These are phyloP conservation scores for Lithobates sylvaticus DNA, from an alignment of 2,797 vertebrate genomes.

Conservation along the genomic window DNA sequence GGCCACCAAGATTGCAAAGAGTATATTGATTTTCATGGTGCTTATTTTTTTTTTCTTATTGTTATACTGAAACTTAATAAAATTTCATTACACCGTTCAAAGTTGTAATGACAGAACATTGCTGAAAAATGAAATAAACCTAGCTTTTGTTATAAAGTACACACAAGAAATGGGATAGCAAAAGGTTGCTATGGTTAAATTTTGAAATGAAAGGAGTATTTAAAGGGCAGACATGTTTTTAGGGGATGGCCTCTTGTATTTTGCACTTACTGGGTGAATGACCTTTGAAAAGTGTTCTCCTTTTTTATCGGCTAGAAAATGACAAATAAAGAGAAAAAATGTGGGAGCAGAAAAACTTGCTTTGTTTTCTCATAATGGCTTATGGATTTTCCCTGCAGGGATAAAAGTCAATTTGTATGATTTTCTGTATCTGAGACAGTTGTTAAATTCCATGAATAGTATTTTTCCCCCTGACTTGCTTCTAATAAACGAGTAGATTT, in stretches of 20 bases:
- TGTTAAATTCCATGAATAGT: constrained; percentile 60
- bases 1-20: constrained; percentile 71
- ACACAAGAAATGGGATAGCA: constrained; percentile 73
- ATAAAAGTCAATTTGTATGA: constrained; percentile 64
- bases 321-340: constrained; percentile 54
- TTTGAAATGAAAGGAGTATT: constrained; percentile 72
- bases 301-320: constrained; percentile 70
- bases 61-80: constrained; percentile 77
- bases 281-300: constrained; percentile 74
- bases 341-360: constrained; percentile 57
- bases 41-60: constrained; percentile 71
- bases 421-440: constrained; percentile 60
- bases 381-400: constrained; percentile 76
- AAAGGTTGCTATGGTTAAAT: constrained; percentile 72
- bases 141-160: constrained; percentile 80
- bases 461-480: constrained; percentile 45
- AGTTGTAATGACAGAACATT: constrained; percentile 81
- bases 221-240: constrained; percentile 73
- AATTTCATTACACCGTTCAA: constrained; percentile 83
- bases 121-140: constrained; percentile 82
- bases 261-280: constrained; percentile 73
- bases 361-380: constrained; percentile 74
- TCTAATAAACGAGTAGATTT: constrained; percentile 43
- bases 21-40: constrained; percentile 75
- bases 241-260: constrained; percentile 58